Evolutionary conservation across 2,797 vertebrate genomes (phyloP).

Genomic region (Graptemys geographica): DNA sequence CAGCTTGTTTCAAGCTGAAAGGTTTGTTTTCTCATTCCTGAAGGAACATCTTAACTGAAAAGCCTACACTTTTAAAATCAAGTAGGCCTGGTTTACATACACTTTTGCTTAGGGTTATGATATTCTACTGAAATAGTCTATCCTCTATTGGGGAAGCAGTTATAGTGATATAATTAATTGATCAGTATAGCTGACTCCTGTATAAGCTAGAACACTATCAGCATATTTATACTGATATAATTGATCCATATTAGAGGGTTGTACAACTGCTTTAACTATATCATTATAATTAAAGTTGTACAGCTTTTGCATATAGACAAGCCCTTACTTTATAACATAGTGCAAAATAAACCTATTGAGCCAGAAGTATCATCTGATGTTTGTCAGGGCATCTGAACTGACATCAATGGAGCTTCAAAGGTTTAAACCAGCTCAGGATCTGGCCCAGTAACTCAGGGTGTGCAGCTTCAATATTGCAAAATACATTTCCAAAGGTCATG

Average conservation of each 20-base stretch:
- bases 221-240: background rate
- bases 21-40: conserved; percentile 18
- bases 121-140: background rate
- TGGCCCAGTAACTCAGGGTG: fast-evolving
- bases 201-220: background rate
- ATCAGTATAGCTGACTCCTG: background rate
- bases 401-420: background rate
- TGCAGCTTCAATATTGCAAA: background rate
- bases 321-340: background rate
- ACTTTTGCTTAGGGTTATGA: background rate
- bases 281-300: background rate
- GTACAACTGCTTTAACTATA: background rate
- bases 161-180: background rate
- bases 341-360: background rate
- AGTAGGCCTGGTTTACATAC: background rate
- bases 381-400: background rate
- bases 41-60: conserved; percentile 37
- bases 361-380: fast-evolving
- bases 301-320: fast-evolving
- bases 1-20: conserved; percentile 52
- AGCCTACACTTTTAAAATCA: background rate
- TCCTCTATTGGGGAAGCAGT: fast-evolving
- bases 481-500: background rate
- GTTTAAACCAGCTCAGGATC: background rate
- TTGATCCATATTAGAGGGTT: background rate